Evolutionary conservation across 2,113 vertebrate genomes (phyloP).

Genomic region (Gavialis gangeticus): DNA sequence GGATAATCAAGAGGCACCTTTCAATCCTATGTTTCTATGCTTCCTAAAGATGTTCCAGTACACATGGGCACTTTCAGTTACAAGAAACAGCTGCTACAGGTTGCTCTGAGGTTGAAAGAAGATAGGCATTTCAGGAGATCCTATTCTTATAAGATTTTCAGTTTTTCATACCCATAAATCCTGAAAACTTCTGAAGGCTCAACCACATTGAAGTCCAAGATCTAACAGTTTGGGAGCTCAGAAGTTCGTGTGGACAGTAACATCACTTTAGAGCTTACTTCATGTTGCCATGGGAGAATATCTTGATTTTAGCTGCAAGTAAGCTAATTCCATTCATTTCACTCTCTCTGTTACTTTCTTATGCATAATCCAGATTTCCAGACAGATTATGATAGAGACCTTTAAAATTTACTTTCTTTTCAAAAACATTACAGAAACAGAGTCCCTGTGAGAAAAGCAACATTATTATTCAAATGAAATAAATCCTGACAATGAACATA

Average conservation of each 20-base stretch:
- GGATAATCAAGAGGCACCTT: too few species aligned
- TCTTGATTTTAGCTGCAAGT: neutral
- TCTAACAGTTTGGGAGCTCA: neutral
- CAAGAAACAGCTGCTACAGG: neutral
- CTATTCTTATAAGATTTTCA: rapidly evolving
- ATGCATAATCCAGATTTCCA: neutral
- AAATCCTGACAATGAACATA: neutral
- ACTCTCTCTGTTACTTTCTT: neutral
- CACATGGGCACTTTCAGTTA: neutral
- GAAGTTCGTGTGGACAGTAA: neutral
- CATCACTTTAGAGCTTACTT: neutral
- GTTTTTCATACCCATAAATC: neutral
- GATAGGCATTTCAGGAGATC: rapidly evolving
- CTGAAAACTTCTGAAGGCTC: neutral
- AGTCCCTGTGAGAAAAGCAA: neutral
- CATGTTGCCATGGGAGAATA: neutral
- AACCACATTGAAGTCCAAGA: neutral
- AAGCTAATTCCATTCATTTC: neutral
- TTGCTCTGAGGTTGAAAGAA: rapidly evolving
- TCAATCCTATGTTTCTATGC: too few species aligned
- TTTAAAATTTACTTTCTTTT: neutral
- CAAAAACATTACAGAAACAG: neutral
- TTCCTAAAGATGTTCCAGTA: neutral
- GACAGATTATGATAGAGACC: neutral
- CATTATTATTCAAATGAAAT: neutral